Percentiles rank a stretch among this genome's conserved stretches.
phyloP scores from a whole-genome alignment of 2,113 vertebrate genomes.

The Gymnogyps californianus region DNA sequence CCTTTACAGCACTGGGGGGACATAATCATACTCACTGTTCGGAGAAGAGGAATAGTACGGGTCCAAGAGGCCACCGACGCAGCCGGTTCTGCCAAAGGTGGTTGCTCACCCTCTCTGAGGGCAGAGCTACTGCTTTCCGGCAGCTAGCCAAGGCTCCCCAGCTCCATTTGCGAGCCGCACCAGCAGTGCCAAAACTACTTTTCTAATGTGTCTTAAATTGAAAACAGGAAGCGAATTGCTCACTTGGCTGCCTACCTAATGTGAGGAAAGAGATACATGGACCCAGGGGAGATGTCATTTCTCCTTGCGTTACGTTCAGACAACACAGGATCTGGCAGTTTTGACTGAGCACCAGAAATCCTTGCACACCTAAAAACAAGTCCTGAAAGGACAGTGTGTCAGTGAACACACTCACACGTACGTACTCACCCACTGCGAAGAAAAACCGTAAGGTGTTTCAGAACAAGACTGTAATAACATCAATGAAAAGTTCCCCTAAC shows the following conservation, averaged over 20 bases:
- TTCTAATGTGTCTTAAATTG: neutral
- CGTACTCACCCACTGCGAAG: rapidly evolving
- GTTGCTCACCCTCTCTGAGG: neutral
- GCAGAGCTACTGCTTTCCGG: neutral
- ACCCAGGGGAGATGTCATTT: neutral
- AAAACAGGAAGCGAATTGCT: constrained; percentile 28
- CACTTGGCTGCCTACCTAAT: neutral
- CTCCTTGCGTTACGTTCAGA: neutral
- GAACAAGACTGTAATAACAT: neutral
- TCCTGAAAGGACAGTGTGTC: neutral
- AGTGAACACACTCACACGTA: neutral
- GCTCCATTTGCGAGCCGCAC: neutral
- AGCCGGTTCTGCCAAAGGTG: neutral
- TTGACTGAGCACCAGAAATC: neutral
- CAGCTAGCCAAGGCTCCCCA: neutral
- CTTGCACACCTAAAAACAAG: neutral
- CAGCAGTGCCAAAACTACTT: neutral
- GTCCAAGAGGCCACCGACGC: neutral
- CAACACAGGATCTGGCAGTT: neutral
- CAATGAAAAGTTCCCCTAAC: neutral
- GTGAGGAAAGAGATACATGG: neutral
- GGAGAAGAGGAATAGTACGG: neutral
- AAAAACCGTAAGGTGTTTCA: rapidly evolving
- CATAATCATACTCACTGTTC: neutral
- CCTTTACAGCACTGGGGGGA: neutral